phyloP scores from a whole-genome alignment of 2,113 vertebrate species.

The Scomber scombrus region DNA sequence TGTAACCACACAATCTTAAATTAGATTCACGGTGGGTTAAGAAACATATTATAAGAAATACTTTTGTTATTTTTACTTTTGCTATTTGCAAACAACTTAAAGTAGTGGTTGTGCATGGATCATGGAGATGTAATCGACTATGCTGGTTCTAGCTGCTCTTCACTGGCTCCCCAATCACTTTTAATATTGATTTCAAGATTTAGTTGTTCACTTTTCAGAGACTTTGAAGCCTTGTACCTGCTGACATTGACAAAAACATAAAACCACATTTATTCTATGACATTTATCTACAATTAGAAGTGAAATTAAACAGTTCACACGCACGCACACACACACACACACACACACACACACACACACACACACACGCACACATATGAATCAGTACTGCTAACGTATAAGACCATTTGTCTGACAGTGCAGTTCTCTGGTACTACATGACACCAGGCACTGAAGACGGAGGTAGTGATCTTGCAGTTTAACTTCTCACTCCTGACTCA shows the following conservation, averaged over 20 bases:
- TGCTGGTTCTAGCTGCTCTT: too few relatives aligned
- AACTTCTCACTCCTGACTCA: conserved; percentile 33
- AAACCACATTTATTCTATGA: too few relatives aligned
- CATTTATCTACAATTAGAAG: too few relatives aligned
- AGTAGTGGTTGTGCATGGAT: not conserved
- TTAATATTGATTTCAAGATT: not conserved
- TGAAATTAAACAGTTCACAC: too few relatives aligned
- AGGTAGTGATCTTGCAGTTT: not conserved
- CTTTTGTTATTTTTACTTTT: too few relatives aligned
- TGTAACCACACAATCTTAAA: not conserved
- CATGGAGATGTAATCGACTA: not conserved
- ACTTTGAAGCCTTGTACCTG: not conserved
- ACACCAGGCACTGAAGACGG: not conserved
- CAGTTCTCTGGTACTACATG: not conserved
- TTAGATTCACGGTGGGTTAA: not conserved
- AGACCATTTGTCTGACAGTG: not conserved
- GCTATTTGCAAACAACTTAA: not conserved
- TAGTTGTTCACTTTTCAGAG: not conserved
- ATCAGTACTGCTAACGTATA: not conserved
- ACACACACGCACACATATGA: not conserved
- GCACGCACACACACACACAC: not conserved
- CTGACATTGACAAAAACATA: too few relatives aligned
- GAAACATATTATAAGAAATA: not conserved
- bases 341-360: conserved; percentile 7
- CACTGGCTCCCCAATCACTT: not conserved